These are phyloP conservation scores for Chunga burmeisteri DNA, from an alignment of 2,113 vertebrate genomes.

Conservation along the genomic window DNA sequence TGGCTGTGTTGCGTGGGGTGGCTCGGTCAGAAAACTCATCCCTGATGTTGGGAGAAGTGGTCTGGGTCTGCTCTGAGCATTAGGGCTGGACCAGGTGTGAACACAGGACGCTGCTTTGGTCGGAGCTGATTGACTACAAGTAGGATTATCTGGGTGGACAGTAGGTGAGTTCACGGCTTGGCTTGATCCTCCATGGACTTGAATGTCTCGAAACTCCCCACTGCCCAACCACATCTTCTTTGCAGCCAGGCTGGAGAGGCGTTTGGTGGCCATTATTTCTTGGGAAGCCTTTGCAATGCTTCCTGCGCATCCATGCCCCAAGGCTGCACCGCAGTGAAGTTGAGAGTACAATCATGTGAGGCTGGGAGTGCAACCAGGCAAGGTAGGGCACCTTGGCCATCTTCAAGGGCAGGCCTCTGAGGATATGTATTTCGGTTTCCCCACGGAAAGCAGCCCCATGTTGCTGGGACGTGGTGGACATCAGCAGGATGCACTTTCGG, in stretches of 20 bases:
- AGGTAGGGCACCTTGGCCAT: neutral
- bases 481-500: neutral
- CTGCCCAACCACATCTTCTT: neutral
- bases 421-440: neutral
- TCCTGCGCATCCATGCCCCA: neutral
- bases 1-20: rapidly evolving
- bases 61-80: neutral
- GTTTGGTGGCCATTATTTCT: neutral
- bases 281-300: neutral
- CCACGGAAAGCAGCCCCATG: rapidly evolving
- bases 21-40: neutral
- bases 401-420: neutral
- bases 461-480: neutral
- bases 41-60: neutral
- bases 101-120: neutral
- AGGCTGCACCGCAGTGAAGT: rapidly evolving
- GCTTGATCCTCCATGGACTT: neutral
- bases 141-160: neutral
- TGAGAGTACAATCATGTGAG: neutral
- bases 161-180: neutral
- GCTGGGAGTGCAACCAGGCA: neutral
- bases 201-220: neutral
- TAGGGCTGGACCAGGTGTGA: neutral
- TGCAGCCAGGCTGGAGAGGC: neutral
- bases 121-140: neutral